Conservation (phyloP, 1,140 invertebrate species). For the Tachypleus tridentatus region DNA sequence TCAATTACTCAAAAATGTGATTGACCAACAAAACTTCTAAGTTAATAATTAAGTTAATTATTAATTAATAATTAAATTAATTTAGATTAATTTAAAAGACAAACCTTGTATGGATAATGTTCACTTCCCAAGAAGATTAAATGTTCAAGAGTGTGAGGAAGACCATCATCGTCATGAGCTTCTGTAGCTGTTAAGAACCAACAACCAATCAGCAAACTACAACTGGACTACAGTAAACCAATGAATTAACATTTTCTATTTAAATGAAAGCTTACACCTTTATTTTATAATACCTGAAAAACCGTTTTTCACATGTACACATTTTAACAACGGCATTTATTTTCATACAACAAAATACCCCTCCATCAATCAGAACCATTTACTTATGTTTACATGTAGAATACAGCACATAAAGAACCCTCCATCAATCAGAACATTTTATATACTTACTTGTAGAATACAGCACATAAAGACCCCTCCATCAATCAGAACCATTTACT, state of each 20-base stretch:
- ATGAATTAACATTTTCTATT: not conserved
- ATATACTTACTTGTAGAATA: too few relatives aligned
- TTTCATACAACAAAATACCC: slow-evolving; percentile 10
- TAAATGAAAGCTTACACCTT: not conserved
- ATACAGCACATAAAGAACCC: too few relatives aligned
- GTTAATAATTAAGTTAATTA: too few relatives aligned
- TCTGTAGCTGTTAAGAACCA: slow-evolving; percentile 57
- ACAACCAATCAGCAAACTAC: slow-evolving; percentile 6
- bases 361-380: not conserved
- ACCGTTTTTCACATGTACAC: not conserved
- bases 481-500: not conserved
- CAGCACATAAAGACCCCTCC: not conserved
- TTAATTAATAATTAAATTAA: too few relatives aligned
- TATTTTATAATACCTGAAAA: slow-evolving; percentile 2
- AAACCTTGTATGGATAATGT: slow-evolving; percentile 62
- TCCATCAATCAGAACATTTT: not conserved
- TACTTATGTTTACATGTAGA: too few relatives aligned
- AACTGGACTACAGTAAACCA: slow-evolving; percentile 1
- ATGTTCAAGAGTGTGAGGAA: slow-evolving; percentile 87
- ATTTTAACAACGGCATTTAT: slow-evolving; percentile 3
- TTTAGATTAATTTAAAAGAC: too few relatives aligned
- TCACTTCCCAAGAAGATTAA: slow-evolving; percentile 82
- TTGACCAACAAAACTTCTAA: too few relatives aligned
- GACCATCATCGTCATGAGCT: slow-evolving; percentile 77
- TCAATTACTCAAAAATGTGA: too few relatives aligned